Evolutionary conservation across 2,113 vertebrate species (phyloP).

Genomic region (Elephas maximus): DNA sequence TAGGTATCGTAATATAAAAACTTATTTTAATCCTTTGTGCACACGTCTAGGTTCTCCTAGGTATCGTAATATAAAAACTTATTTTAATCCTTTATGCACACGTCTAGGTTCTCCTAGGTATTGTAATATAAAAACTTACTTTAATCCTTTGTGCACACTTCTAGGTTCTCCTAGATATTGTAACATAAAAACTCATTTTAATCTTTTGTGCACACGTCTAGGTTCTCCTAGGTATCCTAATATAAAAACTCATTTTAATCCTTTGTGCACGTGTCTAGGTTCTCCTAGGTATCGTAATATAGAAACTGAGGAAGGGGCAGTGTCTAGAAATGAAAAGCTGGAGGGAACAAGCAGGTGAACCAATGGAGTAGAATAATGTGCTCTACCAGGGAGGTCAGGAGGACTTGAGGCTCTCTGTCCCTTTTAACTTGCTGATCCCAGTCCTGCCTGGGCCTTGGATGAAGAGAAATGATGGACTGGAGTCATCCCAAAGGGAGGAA

Average conservation of each 20-base stretch:
- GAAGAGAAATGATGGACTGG: slow-evolving; percentile 26
- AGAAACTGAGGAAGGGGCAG: not conserved
- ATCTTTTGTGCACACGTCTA: too few species aligned
- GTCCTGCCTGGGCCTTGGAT: not conserved
- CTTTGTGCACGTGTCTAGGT: not conserved
- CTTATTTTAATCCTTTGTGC: too few species aligned
- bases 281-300: not conserved
- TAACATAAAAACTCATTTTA: too few species aligned
- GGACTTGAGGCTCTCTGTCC: not conserved
- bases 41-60: too few species aligned
- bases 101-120: too few species aligned
- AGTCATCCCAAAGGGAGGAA: not conserved
- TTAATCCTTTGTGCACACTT: too few species aligned
- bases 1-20: too few species aligned
- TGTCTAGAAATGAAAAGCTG: slow-evolving; percentile 30
- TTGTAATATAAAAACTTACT: too few species aligned
- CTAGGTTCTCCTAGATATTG: too few species aligned
- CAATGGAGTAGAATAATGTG: not conserved
- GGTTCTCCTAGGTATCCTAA: too few species aligned
- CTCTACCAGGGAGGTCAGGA: not conserved
- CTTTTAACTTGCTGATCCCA: slow-evolving; percentile 15
- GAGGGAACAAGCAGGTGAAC: not conserved
- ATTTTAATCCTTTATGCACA: too few species aligned
- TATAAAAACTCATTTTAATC: not conserved
- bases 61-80: too few species aligned